Conservation (phyloP, 2,113 vertebrate species). For the Dryoscopus gambensis region DNA sequence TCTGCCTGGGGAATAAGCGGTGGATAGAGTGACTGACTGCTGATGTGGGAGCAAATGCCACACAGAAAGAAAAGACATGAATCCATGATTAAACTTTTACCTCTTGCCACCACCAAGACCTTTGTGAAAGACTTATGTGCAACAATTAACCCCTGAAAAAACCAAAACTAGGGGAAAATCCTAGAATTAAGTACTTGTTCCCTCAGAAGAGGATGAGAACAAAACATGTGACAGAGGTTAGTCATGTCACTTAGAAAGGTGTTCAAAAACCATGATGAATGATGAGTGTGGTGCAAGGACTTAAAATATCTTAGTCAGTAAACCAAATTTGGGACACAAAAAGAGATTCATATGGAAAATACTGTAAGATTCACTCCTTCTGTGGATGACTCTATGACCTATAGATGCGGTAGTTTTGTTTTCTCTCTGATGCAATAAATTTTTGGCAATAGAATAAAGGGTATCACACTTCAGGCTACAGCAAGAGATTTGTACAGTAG, state of each 20-base stretch:
- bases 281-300: not conserved
- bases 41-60: not conserved
- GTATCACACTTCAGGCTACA: not conserved
- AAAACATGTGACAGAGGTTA: not conserved
- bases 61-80: not conserved
- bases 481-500: not conserved
- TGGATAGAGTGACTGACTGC: constrained; percentile 32
- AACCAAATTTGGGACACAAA: not conserved
- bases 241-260: not conserved
- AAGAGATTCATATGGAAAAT: not conserved
- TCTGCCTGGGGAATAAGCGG: constrained; percentile 31
- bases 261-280: not conserved
- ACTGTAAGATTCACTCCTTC: not conserved
- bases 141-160: not conserved
- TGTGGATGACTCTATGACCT: not conserved
- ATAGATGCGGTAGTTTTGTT: not conserved
- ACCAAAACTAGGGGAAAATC: not conserved
- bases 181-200: not conserved
- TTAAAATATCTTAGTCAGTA: not conserved
- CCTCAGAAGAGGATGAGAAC: not conserved
- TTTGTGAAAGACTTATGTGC: not conserved
- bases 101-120: not conserved
- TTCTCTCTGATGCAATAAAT: not conserved
- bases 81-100: not conserved
- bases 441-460: not conserved